These are phyloP conservation scores for Rhinoptilus africanus DNA, from an alignment of 2,113 vertebrate species.

Conservation along the genomic window DNA sequence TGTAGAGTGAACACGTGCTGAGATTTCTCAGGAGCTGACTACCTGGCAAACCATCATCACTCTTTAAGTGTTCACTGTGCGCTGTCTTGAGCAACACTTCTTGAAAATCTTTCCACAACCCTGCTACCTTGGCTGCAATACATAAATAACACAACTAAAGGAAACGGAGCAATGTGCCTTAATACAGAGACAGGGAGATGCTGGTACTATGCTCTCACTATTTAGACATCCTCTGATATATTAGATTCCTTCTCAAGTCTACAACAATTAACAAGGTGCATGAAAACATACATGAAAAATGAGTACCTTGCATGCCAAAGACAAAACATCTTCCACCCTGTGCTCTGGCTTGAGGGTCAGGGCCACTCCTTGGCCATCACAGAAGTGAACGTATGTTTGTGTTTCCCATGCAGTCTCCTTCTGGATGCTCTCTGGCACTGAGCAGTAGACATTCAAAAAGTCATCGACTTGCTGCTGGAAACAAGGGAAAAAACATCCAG, in stretches of 20 bases:
- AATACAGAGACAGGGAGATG: not conserved
- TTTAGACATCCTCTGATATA: not conserved
- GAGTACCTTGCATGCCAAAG: constrained; percentile 87
- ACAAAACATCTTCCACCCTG: constrained; percentile 83
- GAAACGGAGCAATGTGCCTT: not conserved
- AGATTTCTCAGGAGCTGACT: not conserved
- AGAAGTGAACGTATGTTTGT: constrained; percentile 79
- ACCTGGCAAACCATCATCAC: not conserved
- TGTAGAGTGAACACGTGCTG: rapidly evolving
- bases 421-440: constrained; percentile 75
- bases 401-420: constrained; percentile 78
- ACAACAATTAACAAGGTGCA: not conserved
- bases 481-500: not conserved
- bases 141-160: not conserved
- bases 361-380: constrained; percentile 78
- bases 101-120: not conserved
- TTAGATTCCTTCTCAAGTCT: not conserved
- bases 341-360: constrained; percentile 82
- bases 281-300: not conserved
- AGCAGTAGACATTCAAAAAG: constrained; percentile 77
- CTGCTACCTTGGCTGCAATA: not conserved
- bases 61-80: not conserved
- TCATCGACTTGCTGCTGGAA: constrained; percentile 76
- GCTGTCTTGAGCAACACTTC: not conserved
- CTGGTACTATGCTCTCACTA: not conserved